Evolutionary conservation across 2,113 vertebrate genomes (phyloP), one percentile per base, ranked within the genome.

Genomic region (Mesitornis unicolor): DNA sequence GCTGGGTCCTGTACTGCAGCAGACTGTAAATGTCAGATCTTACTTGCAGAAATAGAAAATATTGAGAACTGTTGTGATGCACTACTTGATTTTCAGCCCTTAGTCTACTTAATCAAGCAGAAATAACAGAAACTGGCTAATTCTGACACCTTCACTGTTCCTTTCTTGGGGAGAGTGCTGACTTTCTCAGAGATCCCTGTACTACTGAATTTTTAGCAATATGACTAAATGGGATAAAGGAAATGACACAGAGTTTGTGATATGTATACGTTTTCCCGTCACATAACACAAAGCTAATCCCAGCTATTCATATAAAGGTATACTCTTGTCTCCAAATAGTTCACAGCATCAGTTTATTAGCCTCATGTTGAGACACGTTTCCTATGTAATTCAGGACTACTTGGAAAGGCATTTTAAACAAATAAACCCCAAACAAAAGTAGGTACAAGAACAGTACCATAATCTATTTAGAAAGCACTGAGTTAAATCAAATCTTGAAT

Each of bases 21-120:
- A 84, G 48, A 20, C 60, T 74, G 65, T 12, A 78, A 89, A 87
- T 51, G 51, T 78, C 73, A 75, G 38, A 20, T 82, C 38, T 78
- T 22, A 40, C 50, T 45, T 59, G 54, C 35, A 90, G 73, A 64
- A 70, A 33, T 10, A 36, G 48, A 43, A 92, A 57, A 59, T 56
- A n/a, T 0, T 2, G 67, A 78, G 60, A 31, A 9, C n/a, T 90
- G 36, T 50, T 67, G 59, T 70, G 60, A 70, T 74, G 64, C 42
- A 16, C 59, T 61, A 40, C 19, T 3, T 56, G 35, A 78, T 77
- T 3, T 6, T 63, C 60, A 84, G 60, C 38, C 9, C 28, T 89
- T 96, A 81, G 70, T 95, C 80, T 47, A n/a, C 48, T 67, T 84
- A 69, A 86, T 86, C 77, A 87, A 91, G 69, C 48, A 95, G 84